Evolutionary conservation across 1,140 invertebrate species (phyloP), one percentile per base, ranked within the genome.

Genomic region (Brachionus calyciflorus): DNA sequence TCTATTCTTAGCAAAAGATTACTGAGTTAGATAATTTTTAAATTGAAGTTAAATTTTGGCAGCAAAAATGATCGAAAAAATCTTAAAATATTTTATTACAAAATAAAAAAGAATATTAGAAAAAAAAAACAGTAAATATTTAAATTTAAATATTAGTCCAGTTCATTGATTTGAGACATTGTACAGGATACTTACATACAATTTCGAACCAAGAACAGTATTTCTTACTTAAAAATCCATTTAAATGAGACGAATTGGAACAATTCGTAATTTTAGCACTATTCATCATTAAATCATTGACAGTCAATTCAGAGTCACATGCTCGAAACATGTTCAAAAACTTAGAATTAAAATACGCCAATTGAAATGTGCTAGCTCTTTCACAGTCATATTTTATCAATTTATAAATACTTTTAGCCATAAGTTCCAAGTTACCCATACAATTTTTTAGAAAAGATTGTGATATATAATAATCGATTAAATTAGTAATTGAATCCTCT

Each of bases 261-360:
- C 69, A 73, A 26, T 40, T 73, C 1, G 69, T 55, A 73, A 49
- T 26, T 24, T 37, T 51, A 17, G 69, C 49, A 30, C 46, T 73
- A 14, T 55, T 21, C 9, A 49, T 10, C 28, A 73, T 26, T 9
- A 73, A 19, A 30, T 73, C 69, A 55, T 73, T 73, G 24, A 19
- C 17, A 2, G 69, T 73, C 46, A 73, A 55, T 30, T 73, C 40
- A 7, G 28, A 28, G 30, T 30, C 48, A 51, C 69, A 73, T 7
- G 69, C 48, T 19, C 69, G 44, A 26, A 51, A 73, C 46, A 73
- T 51, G 46, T 73, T 73, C n/a, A 73, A 51, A 73, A 26, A 73
- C 28, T 73, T 73, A 12, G 69, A 73, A 26, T 73, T 73, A 24
- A 73, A 73, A 41, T 73, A 73, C 12, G 69, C 69, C 17, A 73